phyloP scores from a whole-genome alignment of 1,140 invertebrate species.

The Trichomalopsis sarcophagae region DNA sequence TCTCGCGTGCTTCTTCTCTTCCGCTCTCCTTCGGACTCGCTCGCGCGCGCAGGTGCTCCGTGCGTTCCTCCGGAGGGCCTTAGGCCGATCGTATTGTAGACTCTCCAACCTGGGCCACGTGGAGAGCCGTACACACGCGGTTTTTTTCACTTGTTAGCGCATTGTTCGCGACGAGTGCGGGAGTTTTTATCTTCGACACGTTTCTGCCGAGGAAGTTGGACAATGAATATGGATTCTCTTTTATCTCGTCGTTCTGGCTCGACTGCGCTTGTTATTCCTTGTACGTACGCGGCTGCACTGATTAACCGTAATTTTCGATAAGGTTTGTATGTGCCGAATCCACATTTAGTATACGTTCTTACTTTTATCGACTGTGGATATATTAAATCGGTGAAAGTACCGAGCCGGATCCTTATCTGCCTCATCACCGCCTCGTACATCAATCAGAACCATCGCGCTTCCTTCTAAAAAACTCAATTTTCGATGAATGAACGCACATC shows the following conservation, averaged over 20 bases:
- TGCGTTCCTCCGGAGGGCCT: neutral
- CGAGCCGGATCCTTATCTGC: neutral
- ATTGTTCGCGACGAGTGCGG: too few species aligned
- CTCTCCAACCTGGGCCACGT: neutral
- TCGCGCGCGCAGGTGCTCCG: conserved; percentile 17
- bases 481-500: neutral
- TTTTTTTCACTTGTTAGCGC: too few species aligned
- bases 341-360: neutral
- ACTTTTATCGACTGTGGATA: neutral
- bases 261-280: too few species aligned
- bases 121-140: neutral
- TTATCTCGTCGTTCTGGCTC: too few species aligned
- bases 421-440: too few species aligned
- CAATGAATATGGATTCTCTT: too few species aligned
- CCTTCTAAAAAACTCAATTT: neutral
- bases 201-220: too few species aligned
- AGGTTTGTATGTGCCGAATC: too few species aligned
- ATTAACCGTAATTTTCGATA: too few species aligned
- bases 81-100: too few species aligned
- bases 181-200: too few species aligned
- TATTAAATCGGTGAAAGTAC: neutral
- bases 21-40: conserved; percentile 17
- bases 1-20: conserved; percentile 59
- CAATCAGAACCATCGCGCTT: neutral
- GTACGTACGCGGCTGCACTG: too few species aligned